Evolutionary conservation across 2,888 invertebrate genomes (phyloP), one percentile per base, ranked within the genome.

Genomic region (Caenorhabditis auriculariae): DNA sequence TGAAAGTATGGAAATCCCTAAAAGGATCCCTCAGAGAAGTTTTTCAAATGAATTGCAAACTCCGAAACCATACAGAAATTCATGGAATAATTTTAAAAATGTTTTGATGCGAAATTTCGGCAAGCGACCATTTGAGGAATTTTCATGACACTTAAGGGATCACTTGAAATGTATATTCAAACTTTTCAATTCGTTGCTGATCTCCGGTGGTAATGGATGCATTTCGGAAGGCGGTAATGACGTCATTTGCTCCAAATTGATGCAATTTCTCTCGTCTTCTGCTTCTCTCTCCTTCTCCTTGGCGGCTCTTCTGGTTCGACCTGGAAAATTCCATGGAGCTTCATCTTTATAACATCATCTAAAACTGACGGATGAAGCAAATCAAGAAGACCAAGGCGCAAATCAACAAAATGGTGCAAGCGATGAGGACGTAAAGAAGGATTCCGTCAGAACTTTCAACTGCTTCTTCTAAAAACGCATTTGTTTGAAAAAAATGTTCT

Each of bases 231-330:
- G 54, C 27, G 49, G 60, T 32, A 62, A 24, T 32, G 54, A 58
- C 23, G 69, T 66, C 27, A 79, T 69, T 6, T 67, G 66, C 29
- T 75, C 73, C 39, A 79, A 54, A n/a, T 69, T 66, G 44, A 79
- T 77, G 44, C 66, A 66, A 39, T 69, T 69, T 23, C 54, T 49
- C 15, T 58, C 62, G 61, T 66, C 67, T 54, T 69, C 50, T 4
- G 55, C 45, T 58, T 67, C 56, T 27, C 65, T 48, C 49, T 69
- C 58, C 41, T 64, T 54, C 23, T 54, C 17, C 12, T 39, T 28
- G 35, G 53, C 50, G 9, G 44, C 54, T 24, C 62, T 44, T 3
- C 64, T 54, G 28, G 57, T 54, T 51, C 53, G 59, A 35, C 65
- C 65, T 62, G 58, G 29, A 66, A 48, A 24, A 3, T n/a, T 39